phyloP scores from a whole-genome alignment of 1,140 invertebrate species.

The Cotesia typhae region DNA sequence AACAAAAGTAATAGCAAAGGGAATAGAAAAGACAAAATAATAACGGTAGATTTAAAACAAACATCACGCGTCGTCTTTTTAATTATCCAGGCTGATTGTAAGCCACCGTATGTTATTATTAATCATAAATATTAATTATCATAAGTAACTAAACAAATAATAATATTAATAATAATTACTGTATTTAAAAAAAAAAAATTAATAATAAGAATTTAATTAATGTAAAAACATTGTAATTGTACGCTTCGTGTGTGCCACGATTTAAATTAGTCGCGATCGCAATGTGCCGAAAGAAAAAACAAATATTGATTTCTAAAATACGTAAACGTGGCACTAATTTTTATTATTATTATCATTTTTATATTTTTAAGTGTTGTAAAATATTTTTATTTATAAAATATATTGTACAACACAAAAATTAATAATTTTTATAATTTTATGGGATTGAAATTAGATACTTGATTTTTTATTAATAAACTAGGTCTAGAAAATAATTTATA shows the following conservation, averaged over 20 bases:
- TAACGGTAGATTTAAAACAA: constrained; percentile 3
- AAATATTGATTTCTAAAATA: constrained; percentile 4
- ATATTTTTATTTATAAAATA: no score
- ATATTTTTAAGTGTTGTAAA: no score
- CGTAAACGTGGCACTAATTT: constrained; percentile 26
- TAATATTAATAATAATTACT: constrained; percentile 30
- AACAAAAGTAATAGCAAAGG: no score
- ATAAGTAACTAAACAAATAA: not conserved
- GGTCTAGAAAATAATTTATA: no score
- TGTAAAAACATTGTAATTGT: constrained; percentile 37
- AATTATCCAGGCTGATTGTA: constrained; percentile 1
- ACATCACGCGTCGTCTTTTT: constrained; percentile 5
- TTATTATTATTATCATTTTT: no score
- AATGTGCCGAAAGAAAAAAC: constrained; percentile 21
- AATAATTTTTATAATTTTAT: no score
- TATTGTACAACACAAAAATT: no score
- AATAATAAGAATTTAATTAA: constrained; percentile 24
- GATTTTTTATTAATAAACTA: constrained; percentile 3
- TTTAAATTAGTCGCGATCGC: constrained; percentile 2
- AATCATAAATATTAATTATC: not conserved
- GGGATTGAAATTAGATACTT: no score
- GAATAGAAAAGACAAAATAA: not conserved
- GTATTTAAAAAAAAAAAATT: constrained; percentile 31
- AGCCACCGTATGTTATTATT: constrained; percentile 3
- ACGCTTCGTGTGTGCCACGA: constrained; percentile 29